These are phyloP conservation scores for Erebia epiphron DNA, from an alignment of 2,888 invertebrate genomes.

Conservation along the genomic window DNA sequence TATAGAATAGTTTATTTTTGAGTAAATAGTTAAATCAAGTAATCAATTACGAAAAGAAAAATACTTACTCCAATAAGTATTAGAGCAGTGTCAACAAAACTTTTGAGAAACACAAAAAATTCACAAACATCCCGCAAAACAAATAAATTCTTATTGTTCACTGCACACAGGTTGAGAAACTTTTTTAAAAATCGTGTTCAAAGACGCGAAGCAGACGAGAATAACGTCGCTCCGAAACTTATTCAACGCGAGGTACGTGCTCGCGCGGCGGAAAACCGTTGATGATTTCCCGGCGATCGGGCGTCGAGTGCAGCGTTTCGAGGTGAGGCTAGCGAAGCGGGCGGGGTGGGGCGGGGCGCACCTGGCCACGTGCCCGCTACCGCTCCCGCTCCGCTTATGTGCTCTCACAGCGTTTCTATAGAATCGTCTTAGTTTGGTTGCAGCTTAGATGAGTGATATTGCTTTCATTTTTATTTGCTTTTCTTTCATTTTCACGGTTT, in stretches of 20 bases:
- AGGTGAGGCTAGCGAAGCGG: slow-evolving; percentile 57
- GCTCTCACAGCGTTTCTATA: slow-evolving; percentile 14
- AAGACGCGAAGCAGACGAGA: slow-evolving; percentile 54
- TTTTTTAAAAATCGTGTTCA: slow-evolving; percentile 40
- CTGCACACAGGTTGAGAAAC: slow-evolving; percentile 49
- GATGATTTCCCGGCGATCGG: slow-evolving; percentile 80
- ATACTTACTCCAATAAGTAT: slow-evolving; percentile 69
- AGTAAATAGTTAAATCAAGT: not conserved
- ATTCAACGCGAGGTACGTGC: slow-evolving; percentile 46
- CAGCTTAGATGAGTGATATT: slow-evolving; percentile 18
- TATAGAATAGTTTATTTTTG: not conserved
- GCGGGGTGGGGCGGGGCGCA: slow-evolving; percentile 74
- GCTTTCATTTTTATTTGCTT: slow-evolving; percentile 6
- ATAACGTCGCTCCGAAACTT: slow-evolving; percentile 64
- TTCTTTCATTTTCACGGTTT: not conserved
- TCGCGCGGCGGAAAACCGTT: slow-evolving; percentile 75
- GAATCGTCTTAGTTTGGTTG: slow-evolving; percentile 17
- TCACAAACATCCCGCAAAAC: slow-evolving; percentile 76
- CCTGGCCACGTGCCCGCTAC: slow-evolving; percentile 62
- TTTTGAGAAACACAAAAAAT: slow-evolving; percentile 47
- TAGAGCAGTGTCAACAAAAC: slow-evolving; percentile 48
- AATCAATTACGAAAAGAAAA: slow-evolving; percentile 34
- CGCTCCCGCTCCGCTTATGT: slow-evolving; percentile 43
- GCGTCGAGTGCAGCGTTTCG: slow-evolving; percentile 77
- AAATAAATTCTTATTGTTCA: slow-evolving; percentile 41